Evolutionary conservation across 1,140 invertebrate species (phyloP).

Genomic region (Heterodera carotae): DNA sequence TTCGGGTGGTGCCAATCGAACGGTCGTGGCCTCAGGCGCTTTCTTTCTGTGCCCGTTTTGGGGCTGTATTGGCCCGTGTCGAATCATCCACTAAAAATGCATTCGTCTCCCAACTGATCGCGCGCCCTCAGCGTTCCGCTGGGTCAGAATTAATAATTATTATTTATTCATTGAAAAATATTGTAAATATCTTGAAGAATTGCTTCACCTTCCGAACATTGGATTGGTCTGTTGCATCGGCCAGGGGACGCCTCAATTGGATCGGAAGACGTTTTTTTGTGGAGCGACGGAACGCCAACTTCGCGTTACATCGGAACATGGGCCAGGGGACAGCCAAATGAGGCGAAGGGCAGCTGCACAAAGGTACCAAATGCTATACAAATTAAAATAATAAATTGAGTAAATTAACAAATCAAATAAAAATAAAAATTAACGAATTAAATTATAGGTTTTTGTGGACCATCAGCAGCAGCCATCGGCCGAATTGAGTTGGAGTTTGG

Average conservation of each 20-base stretch:
- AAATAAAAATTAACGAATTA: conserved; percentile 1
- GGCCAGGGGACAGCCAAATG: conserved; percentile 77
- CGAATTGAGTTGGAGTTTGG: conserved; percentile 46
- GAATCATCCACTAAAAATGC: conserved; percentile 57
- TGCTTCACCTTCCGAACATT: conserved; percentile 32
- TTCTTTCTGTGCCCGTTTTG: conserved; percentile 59
- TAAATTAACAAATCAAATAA: conserved; percentile 8
- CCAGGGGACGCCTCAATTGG: not conserved
- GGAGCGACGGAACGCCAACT: conserved; percentile 83
- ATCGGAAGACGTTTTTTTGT: conserved; percentile 66
- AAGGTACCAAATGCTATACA: conserved; percentile 56
- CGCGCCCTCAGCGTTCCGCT: conserved; percentile 45
- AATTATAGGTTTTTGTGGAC: conserved; percentile 60
- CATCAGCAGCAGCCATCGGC: conserved; percentile 25
- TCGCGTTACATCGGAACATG: conserved; percentile 80
- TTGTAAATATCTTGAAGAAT: not conserved
- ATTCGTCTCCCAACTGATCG: conserved; percentile 52
- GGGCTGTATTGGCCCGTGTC: conserved; percentile 53
- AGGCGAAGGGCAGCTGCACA: conserved; percentile 83
- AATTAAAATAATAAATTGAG: not conserved
- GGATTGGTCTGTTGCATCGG: conserved; percentile 36
- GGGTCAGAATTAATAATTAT: conserved; percentile 7
- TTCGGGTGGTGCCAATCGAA: conserved; percentile 47
- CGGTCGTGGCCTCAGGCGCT: conserved; percentile 63
- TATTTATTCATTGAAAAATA: not conserved